Evolutionary conservation across 1,140 invertebrate genomes (phyloP), one percentile per base, ranked within the genome.

Genomic region (Pectinophora gossypiella): DNA sequence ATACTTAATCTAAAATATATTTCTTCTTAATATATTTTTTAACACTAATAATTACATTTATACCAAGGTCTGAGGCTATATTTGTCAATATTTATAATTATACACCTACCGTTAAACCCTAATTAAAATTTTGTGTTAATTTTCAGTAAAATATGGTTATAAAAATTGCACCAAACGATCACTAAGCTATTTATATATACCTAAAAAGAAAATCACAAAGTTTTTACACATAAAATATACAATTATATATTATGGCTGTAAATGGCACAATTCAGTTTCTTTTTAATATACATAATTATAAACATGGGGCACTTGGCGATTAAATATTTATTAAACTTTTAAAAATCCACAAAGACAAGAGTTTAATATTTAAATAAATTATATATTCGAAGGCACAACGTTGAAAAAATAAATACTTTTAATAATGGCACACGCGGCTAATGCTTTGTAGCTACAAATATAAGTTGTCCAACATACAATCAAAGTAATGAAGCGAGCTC

Each of bases 351-450:
- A 2, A 40, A 16, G 9, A 40, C 15, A 16, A 16, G 10, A 40
- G n/a, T 16, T 16, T 16, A 10, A 16, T 38, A 38, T 7, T 7
- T 3, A 51, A 42, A 27, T 42, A 43, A 22, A 18, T 15, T 42
- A 36, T 51, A 51, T 22, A 18, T 43, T 47, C 21, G 19, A 57
- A 57, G 55, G 55, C 55, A 57, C 55, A 21, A 43, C 23, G 22
- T 56, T 19, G 32, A 51, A 51, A 19, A 56, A 45, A 51, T 18
- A 51, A 23, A 45, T 54, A 42, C 12, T 46, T 7, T 46, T 45
- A n/a, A 10, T 49, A 19, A 58, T 54, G 54, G 54, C 59, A 61
- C 59, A 42, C 16, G 9, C 22, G 59, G 54, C 44, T 27, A 21
- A 44, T 43, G 32, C 19, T 3, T 19, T 48, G 40, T 36, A 32